These are phyloP conservation scores for Anorthoa munda DNA, from an alignment of 2,888 invertebrate species.

Conservation along the genomic window DNA sequence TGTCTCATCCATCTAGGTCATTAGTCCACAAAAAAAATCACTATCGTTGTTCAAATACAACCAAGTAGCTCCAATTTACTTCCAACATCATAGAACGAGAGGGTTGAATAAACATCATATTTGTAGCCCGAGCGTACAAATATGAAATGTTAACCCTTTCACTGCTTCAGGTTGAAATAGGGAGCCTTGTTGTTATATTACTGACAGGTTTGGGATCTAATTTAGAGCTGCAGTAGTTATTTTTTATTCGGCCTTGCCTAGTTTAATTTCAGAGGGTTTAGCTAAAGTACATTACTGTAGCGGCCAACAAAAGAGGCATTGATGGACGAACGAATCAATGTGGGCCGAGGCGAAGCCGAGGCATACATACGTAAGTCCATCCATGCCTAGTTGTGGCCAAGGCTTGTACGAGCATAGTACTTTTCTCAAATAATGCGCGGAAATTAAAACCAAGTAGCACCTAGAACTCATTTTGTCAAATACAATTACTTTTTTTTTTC, in stretches of 20 bases:
- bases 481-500: too few species aligned
- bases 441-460: too few species aligned
- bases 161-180: slow-evolving; percentile 58
- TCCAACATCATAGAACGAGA: slow-evolving; percentile 47
- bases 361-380: too few species aligned
- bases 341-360: too few species aligned
- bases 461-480: too few species aligned
- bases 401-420: too few species aligned
- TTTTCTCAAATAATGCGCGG: too few species aligned
- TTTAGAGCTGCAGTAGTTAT: slow-evolving; percentile 22
- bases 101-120: slow-evolving; percentile 63
- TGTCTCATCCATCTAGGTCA: too few species aligned
- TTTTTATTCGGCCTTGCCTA: slow-evolving; percentile 22
- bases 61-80: slow-evolving; percentile 42
- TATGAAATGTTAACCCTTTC: slow-evolving; percentile 65
- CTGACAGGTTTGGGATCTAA: slow-evolving; percentile 34
- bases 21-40: not conserved
- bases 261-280: not conserved
- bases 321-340: too few species aligned
- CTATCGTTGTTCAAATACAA: slow-evolving; percentile 13
- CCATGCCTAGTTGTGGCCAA: too few species aligned
- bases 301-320: too few species aligned
- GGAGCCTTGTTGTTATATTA: slow-evolving; percentile 49
- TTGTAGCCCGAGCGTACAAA: slow-evolving; percentile 56
- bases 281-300: too few species aligned